Base-by-base conservation (phyloP, 2,888 invertebrate species). In the Molorchus minor region DNA sequence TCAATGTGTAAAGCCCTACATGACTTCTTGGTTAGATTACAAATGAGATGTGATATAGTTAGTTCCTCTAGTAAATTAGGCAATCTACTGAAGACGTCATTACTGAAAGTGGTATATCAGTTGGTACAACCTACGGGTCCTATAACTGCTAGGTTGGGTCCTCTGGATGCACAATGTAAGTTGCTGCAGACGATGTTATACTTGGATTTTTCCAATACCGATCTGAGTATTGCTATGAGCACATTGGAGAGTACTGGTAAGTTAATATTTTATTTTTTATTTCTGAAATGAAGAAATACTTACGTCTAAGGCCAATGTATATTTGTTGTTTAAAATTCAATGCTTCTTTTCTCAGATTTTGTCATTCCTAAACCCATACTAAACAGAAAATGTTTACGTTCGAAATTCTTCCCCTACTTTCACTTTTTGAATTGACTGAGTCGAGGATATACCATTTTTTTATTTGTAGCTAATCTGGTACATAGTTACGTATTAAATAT, bases 161-260 rank as follows among this genome's bases (percentile, higher is more conserved):
- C 92, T 60, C 79, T 93, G 72, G 88, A 92, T 85, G 88, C 92
- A 51, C 88, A 92, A 75, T 90, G 88, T 75, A 87, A 88, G 74
- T 82, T 91, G 56, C 81, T 91, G 19, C 88, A 88, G 46, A 85
- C 87, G 44, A 79, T 92, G 61, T 80, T 88, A 10, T 85, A 87
- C 71, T 82, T 88, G 4, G 85, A 88, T 68, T 90, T 88, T 73
- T 84, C 86, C 15, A 87, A 88, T 66, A 86, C 88, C 5, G 90
- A 92, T 75, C 81, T 90, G 30, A 86, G 85, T 65, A 88, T 89
- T 61, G 88, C 88, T 1, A 86, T 91, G 78, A 90, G 87, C 72
- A 88, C 91, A 53, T 85, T 90, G 13, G 89, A 91, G 76, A 87
- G 88, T 71, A 87, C 90, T 69, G 88, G 89, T 85, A 78, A 80